Evolutionary conservation across 2,888 invertebrate species (phyloP).

Genomic region (Hermaeophaga mercurialis): DNA sequence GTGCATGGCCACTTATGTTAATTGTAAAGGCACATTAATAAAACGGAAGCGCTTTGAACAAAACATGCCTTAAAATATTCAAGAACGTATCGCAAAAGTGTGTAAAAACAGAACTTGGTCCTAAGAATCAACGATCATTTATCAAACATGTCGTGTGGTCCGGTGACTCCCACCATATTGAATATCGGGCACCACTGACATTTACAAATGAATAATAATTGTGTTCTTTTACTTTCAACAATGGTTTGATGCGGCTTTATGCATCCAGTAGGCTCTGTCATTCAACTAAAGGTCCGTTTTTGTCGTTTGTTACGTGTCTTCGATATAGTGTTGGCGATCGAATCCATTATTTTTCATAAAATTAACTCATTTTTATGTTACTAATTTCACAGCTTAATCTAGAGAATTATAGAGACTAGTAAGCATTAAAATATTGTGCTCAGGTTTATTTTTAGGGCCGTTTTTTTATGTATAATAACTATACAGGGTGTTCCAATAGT

Average conservation of each 20-base stretch:
- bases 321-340: neutral
- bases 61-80: conserved; percentile 52
- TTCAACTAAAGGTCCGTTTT: conserved; percentile 38
- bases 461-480: no score
- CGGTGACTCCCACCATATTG: conserved; percentile 59
- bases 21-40: conserved; percentile 28
- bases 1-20: conserved; percentile 26
- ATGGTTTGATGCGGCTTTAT: conserved; percentile 50
- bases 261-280: conserved; percentile 48
- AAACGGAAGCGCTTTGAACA: conserved; percentile 35
- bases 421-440: no score
- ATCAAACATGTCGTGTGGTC: conserved; percentile 58
- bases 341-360: neutral
- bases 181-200: conserved; percentile 59
- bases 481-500: no score
- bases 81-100: conserved; percentile 55
- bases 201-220: conserved; percentile 61
- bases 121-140: conserved; percentile 58
- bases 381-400: no score
- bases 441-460: no score
- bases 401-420: no score
- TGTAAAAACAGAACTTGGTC: conserved; percentile 49
- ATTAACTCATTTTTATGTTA: no score
- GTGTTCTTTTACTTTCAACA: conserved; percentile 58
- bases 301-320: conserved; percentile 35